Evolutionary conservation across 35 echinoderm and acorn worm species (phyloP), one percentile per base, ranked within the genome.

Genomic region (Chiridota heheva): DNA sequence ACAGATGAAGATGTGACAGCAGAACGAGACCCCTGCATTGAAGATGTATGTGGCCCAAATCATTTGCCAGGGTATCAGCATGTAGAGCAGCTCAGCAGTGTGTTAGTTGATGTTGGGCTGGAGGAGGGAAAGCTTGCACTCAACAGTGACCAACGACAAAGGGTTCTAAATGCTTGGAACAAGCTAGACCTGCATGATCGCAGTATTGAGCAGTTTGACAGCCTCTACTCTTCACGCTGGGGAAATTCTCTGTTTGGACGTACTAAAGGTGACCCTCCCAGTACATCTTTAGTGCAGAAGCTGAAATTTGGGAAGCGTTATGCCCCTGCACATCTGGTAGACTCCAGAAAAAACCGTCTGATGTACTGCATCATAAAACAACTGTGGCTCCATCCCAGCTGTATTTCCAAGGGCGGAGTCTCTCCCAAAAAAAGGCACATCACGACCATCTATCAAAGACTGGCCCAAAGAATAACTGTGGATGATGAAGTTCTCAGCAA

Each of bases 331-430:
- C 44, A 88, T 40, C 28, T 55, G 8, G 41, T 83, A 6, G 62
- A 76, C 39, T 39, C 63, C 20, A 17, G 44, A 64, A 69, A 64
- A 77, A 82, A 84, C 40, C 42, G 80, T 0, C 24, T 78, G 35
- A 84, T 90, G 79, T 84, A 76, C 72, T 78, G 70, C 71, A 53
- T 84, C 8, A 32, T 90, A 13, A 90, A 90, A 36, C 80, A 84
- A 17, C 31, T 84, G 13, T 90, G 80, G 80, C 60, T 84, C 17
- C 80, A 83, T 37, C 38, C 58, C 40, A 73, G 0, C 30, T 64
- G 22, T 24, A 68, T 42, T 34, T 51, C 38, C 1, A 7, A 13
- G 60, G 40, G 20, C 40, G 73, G 49, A 53, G 16, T 58, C 8
- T 69, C 60, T 56, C 76, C 61, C 40, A 46, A 59, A 41, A 87